Evolutionary conservation across 2,888 invertebrate genomes (phyloP), one percentile per base, ranked within the genome.

Genomic region (Zygogramma bicolorata): DNA sequence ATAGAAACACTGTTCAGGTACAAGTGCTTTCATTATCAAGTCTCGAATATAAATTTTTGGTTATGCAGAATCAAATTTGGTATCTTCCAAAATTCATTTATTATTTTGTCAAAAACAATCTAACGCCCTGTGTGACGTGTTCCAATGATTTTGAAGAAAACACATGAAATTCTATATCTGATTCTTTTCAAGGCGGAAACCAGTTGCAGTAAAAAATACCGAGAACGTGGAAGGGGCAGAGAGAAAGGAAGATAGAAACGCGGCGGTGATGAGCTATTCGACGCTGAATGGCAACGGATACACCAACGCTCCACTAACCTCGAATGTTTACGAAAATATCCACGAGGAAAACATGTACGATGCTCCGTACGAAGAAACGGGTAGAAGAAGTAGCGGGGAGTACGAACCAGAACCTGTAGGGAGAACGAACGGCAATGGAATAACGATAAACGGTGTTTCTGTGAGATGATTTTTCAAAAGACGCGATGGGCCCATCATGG

Each of bases 401-500:
- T 90, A 91, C 82, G 91, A 91, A 81, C 93, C 93, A 0, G 93
- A 93, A 79, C 93, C 94, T 8, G 86, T 89, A 0, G 87, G 89
- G 40, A 82, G 86, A 71, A 72, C 82, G 27, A 87, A 87, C 75
- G 88, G 88, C 74, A 91, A 91, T 60, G 92, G 92, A 22, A 94
- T 96, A 81, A 96, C 96, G 57, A 96, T 96, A 81, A 96, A 96
- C 84, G 96, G 96, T 7, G 95, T 96, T 59, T 93, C 95, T 42
- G 95, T 96, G 62, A 93, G 95, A 89, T 95, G 74, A 71, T 57
- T 53, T 25, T 25, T n/a, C 7, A 27, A 27, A 13, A 25, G n/a
- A n/a, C 7, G 53, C 27, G 27, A 53, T 27, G n/a, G n/a, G 27
- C 53, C n/a, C 4, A 6, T 25, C 25, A 25, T 15, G 27, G n/a